Evolutionary conservation across 2,888 invertebrate species (phyloP).

Genomic region (Polydrusus pterygomalis): DNA sequence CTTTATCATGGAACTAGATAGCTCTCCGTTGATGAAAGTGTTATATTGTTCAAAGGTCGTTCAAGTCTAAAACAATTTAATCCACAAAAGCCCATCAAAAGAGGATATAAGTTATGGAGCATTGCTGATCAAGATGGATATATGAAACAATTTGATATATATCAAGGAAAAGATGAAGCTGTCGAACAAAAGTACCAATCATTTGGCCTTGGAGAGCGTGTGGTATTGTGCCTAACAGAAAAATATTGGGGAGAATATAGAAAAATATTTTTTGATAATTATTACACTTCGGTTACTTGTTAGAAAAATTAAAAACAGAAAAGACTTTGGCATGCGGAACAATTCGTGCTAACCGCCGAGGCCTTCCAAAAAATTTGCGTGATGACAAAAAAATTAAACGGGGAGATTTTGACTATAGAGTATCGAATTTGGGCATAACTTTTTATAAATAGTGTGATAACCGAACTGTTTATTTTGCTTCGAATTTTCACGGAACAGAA

Average conservation of each 20-base stretch:
- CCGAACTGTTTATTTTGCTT: too few relatives aligned
- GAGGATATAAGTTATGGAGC: slow-evolving; percentile 57
- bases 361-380: too few relatives aligned
- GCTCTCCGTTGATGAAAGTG: slow-evolving; percentile 50
- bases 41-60: slow-evolving; percentile 56
- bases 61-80: slow-evolving; percentile 51
- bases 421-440: too few relatives aligned
- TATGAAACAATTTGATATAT: slow-evolving; percentile 56
- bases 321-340: background rate
- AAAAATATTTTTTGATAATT: background rate
- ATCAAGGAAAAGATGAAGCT: slow-evolving; percentile 57
- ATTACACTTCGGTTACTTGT: background rate
- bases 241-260: background rate
- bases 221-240: too few relatives aligned
- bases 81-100: slow-evolving; percentile 48
- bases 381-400: too few relatives aligned
- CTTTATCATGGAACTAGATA: slow-evolving; percentile 33
- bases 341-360: too few relatives aligned
- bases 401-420: too few relatives aligned
- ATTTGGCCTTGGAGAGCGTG: background rate
- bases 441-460: too few relatives aligned
- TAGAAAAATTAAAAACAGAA: background rate
- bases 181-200: background rate
- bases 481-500: too few relatives aligned
- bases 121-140: slow-evolving; percentile 55